Evolutionary conservation across 92 coral and sea anemone species (phyloP).

Genomic region (Parazoanthus darwini): DNA sequence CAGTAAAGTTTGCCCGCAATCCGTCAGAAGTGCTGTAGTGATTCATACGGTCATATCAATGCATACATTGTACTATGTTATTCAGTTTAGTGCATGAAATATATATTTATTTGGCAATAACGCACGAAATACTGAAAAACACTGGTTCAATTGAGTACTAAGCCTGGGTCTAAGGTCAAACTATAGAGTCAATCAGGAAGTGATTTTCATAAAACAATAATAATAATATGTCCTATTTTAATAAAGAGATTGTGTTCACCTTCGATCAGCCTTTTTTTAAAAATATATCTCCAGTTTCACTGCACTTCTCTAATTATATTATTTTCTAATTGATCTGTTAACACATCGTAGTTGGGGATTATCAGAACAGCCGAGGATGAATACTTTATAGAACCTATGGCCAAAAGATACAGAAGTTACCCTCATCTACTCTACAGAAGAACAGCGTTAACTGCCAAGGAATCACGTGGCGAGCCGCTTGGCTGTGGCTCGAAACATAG

Average conservation of each 20-base stretch:
- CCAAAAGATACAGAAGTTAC: constrained; percentile 15
- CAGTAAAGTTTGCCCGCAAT: no score
- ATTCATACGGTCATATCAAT: no score
- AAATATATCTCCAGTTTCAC: neutral
- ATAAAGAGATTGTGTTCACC: neutral
- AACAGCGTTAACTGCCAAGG: constrained; percentile 44
- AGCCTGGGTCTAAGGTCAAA: no score
- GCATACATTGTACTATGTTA: no score
- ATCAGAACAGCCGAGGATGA: constrained; percentile 62
- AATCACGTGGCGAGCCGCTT: constrained; percentile 26
- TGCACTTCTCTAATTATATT: constrained; percentile 19
- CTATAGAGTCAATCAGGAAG: constrained; percentile 5
- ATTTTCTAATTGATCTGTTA: constrained; percentile 28
- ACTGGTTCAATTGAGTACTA: neutral
- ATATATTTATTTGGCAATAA: no score
- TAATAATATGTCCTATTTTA: no score
- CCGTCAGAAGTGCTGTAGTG: no score
- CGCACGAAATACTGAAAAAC: neutral
- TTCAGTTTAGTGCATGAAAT: no score
- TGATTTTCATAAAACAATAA: neutral
- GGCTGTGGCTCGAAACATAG: constrained; percentile 48
- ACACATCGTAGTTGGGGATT: constrained; percentile 56
- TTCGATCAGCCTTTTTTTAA: neutral
- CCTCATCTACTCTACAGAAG: constrained; percentile 70
- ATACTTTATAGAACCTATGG: constrained; percentile 77